Percentiles rank a stretch among this genome's conserved stretches.
phyloP scores from a whole-genome alignment of 2,797 vertebrate genomes.

The Acanthis flammea region DNA sequence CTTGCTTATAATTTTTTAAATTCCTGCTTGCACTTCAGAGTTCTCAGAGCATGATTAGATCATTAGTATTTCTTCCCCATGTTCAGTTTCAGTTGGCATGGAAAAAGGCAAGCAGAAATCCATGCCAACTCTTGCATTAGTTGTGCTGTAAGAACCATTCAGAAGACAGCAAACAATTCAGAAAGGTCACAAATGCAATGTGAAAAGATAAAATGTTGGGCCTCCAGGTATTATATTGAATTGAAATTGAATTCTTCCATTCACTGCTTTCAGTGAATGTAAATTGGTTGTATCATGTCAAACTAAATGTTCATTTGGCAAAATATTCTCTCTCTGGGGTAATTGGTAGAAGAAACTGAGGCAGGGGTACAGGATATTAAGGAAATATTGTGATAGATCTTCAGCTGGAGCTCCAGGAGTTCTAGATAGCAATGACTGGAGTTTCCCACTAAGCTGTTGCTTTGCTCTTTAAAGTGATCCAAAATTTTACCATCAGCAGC shows the following conservation, averaged over 20 bases:
- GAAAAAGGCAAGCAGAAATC: neutral
- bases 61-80: neutral
- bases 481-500: neutral
- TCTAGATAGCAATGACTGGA: neutral
- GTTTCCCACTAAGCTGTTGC: neutral
- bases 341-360: neutral
- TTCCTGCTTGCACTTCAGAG: neutral
- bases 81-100: neutral
- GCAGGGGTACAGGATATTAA: neutral
- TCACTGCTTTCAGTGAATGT: neutral
- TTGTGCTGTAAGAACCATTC: neutral
- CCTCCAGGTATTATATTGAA: neutral
- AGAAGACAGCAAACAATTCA: neutral
- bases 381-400: neutral
- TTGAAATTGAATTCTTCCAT: neutral
- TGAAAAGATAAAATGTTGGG: neutral
- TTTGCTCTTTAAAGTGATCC: neutral
- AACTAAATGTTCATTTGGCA: neutral
- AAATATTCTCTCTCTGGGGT: neutral
- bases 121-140: neutral
- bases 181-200: neutral
- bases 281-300: neutral
- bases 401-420: neutral
- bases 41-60: neutral
- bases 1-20: neutral